A percentile compares a stretch with the other conserved stretches of the same genome.
Conservation (phyloP, 2,113 vertebrate species). For the Platichthys stellatus region DNA sequence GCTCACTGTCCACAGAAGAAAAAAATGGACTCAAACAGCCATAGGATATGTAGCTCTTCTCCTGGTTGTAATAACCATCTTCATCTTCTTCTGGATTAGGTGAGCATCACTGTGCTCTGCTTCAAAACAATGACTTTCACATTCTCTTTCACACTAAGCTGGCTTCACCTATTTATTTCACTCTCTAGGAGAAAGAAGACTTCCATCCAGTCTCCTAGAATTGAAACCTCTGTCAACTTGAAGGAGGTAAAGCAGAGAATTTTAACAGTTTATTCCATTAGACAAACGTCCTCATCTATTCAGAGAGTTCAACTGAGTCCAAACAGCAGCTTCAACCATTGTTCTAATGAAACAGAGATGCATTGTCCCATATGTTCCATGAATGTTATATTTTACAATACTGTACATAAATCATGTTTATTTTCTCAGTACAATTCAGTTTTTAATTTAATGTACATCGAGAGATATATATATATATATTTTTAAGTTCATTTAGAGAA, state of each 20-base stretch:
- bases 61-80: accelerated
- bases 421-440: neutral
- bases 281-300: too few species aligned
- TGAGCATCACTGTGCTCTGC: neutral
- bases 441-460: too few species aligned
- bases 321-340: too few species aligned
- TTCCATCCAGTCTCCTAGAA: accelerated
- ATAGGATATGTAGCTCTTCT: neutral
- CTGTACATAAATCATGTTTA: too few species aligned
- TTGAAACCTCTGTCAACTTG: neutral
- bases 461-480: too few species aligned
- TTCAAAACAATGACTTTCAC: neutral
- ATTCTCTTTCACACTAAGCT: neutral
- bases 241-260: conserved; percentile 19
- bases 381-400: neutral
- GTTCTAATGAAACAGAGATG: too few species aligned
- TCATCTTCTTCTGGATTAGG: neutral
- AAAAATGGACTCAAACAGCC: neutral
- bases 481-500: too few species aligned
- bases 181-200: conserved; percentile 16
- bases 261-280: neutral
- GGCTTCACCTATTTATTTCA: neutral
- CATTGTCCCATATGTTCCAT: too few species aligned
- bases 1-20: neutral
- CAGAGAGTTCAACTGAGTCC: too few species aligned